phyloP scores from a whole-genome alignment of 2,888 invertebrate species.

The Argyra leucocephala region DNA sequence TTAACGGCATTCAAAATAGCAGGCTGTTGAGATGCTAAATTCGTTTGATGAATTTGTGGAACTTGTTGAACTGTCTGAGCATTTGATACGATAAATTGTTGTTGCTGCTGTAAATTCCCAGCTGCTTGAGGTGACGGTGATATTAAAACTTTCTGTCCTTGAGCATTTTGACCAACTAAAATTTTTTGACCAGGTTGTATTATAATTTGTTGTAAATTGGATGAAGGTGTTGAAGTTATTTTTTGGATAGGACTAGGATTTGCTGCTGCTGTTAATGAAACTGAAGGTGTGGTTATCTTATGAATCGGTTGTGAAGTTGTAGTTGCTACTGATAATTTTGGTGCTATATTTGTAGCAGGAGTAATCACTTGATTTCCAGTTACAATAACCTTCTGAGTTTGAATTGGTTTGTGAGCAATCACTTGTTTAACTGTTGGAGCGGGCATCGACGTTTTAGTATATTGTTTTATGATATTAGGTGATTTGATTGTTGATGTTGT shows the following conservation, averaged over 20 bases:
- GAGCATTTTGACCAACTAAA: conserved; percentile 38
- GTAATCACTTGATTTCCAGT: conserved; percentile 19
- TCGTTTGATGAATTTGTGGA: conserved; percentile 20
- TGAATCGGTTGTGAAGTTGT: conserved; percentile 28
- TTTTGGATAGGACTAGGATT: conserved; percentile 15
- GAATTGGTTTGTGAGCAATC: conserved; percentile 10
- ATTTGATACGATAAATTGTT: conserved; percentile 18
- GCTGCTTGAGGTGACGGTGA: conserved; percentile 28
- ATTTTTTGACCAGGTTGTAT: conserved; percentile 40
- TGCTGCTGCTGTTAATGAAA: conserved; percentile 19
- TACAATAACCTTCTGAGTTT: conserved; percentile 20
- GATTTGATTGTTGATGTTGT: conserved; percentile 16
- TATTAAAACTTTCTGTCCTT: conserved; percentile 43
- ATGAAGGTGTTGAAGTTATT: conserved; percentile 25
- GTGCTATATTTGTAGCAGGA: conserved; percentile 19
- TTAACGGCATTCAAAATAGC: background rate
- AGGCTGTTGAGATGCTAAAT: conserved; percentile 15
- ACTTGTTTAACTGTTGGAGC: conserved; percentile 19
- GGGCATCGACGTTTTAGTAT: background rate
- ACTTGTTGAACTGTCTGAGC: conserved; percentile 24
- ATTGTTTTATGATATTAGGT: conserved; percentile 20
- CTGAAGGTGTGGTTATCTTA: conserved; percentile 30
- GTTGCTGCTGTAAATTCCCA: conserved; percentile 15
- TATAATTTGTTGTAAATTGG: conserved; percentile 38
- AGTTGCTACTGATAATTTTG: conserved; percentile 22